Evolutionary conservation across 30 jellyfish, hydroid and myxozoan genomes (phyloP).

Genomic region (Pseudorhiza aurosa): DNA sequence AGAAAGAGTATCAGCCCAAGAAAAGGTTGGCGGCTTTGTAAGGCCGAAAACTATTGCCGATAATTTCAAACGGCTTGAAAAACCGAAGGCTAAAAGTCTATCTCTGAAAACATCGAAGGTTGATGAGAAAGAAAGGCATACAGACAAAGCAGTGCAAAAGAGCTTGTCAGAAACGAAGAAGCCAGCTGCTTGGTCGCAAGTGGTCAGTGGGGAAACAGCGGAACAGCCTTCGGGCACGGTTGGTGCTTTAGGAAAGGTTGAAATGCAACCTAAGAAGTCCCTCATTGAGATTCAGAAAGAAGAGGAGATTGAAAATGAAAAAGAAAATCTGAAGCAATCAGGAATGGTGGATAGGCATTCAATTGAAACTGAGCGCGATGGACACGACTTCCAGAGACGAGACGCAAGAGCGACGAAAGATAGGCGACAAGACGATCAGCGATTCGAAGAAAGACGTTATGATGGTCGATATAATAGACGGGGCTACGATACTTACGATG

Average conservation of each 20-base stretch:
- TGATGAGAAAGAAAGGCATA: neutral
- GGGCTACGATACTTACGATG: slow-evolving; percentile 34
- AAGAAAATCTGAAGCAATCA: slow-evolving; percentile 19
- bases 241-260: slow-evolving; percentile 45
- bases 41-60: slow-evolving; percentile 29
- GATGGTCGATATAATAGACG: slow-evolving; percentile 19
- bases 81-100: slow-evolving; percentile 32
- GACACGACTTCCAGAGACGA: slow-evolving; percentile 9
- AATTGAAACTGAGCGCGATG: slow-evolving; percentile 9
- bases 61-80: slow-evolving; percentile 60
- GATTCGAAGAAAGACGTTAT: slow-evolving; percentile 16
- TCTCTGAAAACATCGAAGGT: slow-evolving; percentile 26
- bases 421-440: slow-evolving; percentile 16
- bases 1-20: slow-evolving; percentile 17
- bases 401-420: slow-evolving; percentile 24
- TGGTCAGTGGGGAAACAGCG: slow-evolving; percentile 79
- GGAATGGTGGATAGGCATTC: neutral
- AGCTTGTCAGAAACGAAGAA: slow-evolving; percentile 41
- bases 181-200: slow-evolving; percentile 88
- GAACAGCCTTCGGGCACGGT: neutral
- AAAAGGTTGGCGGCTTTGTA: neutral
- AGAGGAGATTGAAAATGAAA: slow-evolving; percentile 59
- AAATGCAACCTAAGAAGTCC: slow-evolving; percentile 75
- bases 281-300: slow-evolving; percentile 70
- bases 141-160: slow-evolving; percentile 29